Evolutionary conservation across 2,888 invertebrate genomes (phyloP).

Genomic region (Drosophila antonietae): DNA sequence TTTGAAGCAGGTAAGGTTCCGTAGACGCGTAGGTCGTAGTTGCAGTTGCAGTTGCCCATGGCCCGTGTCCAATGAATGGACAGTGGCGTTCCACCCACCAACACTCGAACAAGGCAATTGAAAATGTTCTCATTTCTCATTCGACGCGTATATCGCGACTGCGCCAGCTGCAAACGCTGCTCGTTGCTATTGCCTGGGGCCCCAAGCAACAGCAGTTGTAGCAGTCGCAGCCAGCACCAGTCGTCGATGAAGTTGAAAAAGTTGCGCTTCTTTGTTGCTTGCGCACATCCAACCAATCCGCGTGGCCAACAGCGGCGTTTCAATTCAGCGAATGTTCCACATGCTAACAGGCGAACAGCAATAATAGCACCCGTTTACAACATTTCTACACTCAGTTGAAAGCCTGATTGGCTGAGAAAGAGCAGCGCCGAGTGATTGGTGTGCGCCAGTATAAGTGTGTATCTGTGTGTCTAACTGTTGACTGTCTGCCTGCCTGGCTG

Average conservation of each 20-base stretch:
- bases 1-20: not conserved
- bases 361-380: slow-evolving; percentile 55
- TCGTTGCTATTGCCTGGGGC: slow-evolving; percentile 4
- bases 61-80: slow-evolving; percentile 47
- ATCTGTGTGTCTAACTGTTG: slow-evolving; percentile 27
- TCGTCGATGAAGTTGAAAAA: slow-evolving; percentile 68
- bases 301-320: slow-evolving; percentile 80
- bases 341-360: slow-evolving; percentile 80
- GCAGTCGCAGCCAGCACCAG: not conserved
- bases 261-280: slow-evolving; percentile 80
- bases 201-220: slow-evolving; percentile 1
- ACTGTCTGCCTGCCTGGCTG: not conserved
- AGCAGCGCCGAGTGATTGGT: slow-evolving; percentile 57
- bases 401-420: slow-evolving; percentile 72
- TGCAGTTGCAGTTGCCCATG: not conserved
- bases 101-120: slow-evolving; percentile 31
- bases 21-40: not conserved
- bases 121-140: slow-evolving; percentile 53
- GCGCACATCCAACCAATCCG: slow-evolving; percentile 80
- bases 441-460: slow-evolving; percentile 43
- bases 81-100: slow-evolving; percentile 43
- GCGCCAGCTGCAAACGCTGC: slow-evolving; percentile 27
- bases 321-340: slow-evolving; percentile 84
- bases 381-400: slow-evolving; percentile 71
- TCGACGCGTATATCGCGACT: slow-evolving; percentile 47